These are phyloP conservation scores for Ellobium chinense DNA, from an alignment of 2,888 invertebrate genomes.

Conservation along the genomic window DNA sequence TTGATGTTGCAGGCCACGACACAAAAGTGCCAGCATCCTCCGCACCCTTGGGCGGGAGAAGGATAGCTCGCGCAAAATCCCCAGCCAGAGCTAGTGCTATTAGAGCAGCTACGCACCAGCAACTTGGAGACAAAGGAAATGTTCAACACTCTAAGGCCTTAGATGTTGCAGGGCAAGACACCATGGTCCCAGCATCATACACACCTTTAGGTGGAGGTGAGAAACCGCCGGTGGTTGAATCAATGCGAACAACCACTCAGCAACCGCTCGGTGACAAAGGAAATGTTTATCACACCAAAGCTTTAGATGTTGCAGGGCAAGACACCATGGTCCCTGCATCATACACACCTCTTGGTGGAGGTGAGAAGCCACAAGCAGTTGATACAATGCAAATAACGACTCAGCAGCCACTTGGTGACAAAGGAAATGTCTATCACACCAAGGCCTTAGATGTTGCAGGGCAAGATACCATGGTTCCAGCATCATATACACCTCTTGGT, in stretches of 20 bases:
- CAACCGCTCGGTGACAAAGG: background rate
- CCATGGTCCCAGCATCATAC: background rate
- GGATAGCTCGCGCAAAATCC: too few species aligned
- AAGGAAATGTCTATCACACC: background rate
- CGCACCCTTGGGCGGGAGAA: constrained; percentile 13
- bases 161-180: constrained; percentile 7
- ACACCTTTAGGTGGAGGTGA: background rate
- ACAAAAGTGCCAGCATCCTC: background rate
- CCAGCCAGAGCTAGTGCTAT: background rate
- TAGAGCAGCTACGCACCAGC: background rate
- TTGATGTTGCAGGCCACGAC: constrained; percentile 42
- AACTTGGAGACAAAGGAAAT: constrained; percentile 24
- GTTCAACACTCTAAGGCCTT: background rate
- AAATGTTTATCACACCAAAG: constrained; percentile 19
- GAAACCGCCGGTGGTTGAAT: background rate
- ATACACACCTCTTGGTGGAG: background rate
- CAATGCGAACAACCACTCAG: background rate
- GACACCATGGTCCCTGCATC: constrained; percentile 18
- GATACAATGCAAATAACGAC: background rate
- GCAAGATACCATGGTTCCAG: constrained; percentile 4
- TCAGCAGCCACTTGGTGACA: background rate
- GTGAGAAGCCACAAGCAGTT: background rate
- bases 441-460: background rate
- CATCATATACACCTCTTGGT: background rate
- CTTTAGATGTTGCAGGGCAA: constrained; percentile 24